Evolutionary conservation across 2,113 vertebrate species (phyloP), one percentile per base, ranked within the genome.

Genomic region (Strix aluco): DNA sequence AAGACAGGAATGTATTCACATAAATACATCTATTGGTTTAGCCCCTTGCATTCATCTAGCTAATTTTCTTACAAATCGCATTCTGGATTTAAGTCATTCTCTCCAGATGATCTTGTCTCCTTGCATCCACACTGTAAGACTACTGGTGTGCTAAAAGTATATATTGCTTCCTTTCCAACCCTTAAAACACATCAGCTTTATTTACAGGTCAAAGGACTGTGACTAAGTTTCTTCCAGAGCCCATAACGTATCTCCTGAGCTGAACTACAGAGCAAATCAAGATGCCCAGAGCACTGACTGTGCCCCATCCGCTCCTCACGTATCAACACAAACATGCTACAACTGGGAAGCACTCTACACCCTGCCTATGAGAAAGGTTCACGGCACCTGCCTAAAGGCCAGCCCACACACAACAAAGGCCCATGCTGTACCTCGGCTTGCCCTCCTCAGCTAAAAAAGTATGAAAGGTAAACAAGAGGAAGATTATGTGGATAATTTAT

Each of bases 261-360:
- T 66, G 38, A 17, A 70, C 27, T 18, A 25, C 9, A 78, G 16
- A 57, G 42, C n/a, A 77, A 75, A 49, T 6, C 7, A 17, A 42
- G 49, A 52, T 38, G 49, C 32, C 42, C 47, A 20, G 51, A 58
- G 47, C 34, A 32, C 29, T 29, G 34, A 26, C 46, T 61, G 27
- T 3, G 6, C 12, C 34, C 11, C 0, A 0, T 63, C 32, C 8
- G 5, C 16, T 61, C 49, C 54, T 77, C 54, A 23, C 2, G 1
- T 4, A 38, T 4, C 20, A 51, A n/a, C 11, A 16, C 5, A 42
- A 38, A 30, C 1, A 0, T 11, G 38, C 42, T 51, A 19, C 10
- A 44, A 22, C 13, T 6, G 21, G 79, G 66, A 84, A 81, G 11
- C 3, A 0, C 44, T 66, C 84, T 67, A 81, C 15, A 42, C 52